Conservation (phyloP, 2,797 vertebrate genomes). For the Hypotaenidia okinawae region DNA sequence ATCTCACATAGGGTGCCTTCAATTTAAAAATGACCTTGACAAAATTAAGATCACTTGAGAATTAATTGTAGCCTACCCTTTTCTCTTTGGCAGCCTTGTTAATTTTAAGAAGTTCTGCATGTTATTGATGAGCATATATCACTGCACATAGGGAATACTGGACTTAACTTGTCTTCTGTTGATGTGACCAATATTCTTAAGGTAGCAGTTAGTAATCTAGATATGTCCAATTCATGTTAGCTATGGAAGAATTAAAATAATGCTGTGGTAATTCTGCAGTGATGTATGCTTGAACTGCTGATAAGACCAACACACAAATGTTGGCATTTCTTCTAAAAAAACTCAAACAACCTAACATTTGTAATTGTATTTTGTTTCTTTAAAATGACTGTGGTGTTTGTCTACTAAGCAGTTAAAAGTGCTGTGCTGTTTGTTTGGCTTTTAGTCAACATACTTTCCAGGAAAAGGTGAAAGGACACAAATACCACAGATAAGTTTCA, state of each 20-base stretch:
- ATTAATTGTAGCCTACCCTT: not conserved
- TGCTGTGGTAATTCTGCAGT: not conserved
- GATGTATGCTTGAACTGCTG: not conserved
- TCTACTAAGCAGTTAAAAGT: constrained; percentile 24
- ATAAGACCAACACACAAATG: not conserved
- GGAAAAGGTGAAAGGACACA: constrained; percentile 72
- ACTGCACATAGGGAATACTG: not conserved
- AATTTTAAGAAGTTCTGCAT: not conserved
- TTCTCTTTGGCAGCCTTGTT: not conserved
- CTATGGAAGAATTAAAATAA: not conserved
- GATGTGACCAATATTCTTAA: not conserved
- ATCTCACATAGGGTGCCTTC: not conserved
- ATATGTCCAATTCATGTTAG: not conserved
- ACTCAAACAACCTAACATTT: not conserved
- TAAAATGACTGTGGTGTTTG: constrained; percentile 5
- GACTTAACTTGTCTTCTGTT: not conserved
- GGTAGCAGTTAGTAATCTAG: not conserved
- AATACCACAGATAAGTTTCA: constrained; percentile 41
- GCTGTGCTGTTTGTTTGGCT: constrained; percentile 66
- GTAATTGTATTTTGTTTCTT: not conserved
- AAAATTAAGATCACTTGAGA: not conserved
- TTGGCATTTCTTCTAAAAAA: not conserved
- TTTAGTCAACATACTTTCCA: constrained; percentile 67
- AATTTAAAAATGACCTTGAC: not conserved
- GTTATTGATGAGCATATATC: not conserved